Evolutionary conservation across 1,140 invertebrate species (phyloP).

Genomic region (Paraescarpia echinospica): DNA sequence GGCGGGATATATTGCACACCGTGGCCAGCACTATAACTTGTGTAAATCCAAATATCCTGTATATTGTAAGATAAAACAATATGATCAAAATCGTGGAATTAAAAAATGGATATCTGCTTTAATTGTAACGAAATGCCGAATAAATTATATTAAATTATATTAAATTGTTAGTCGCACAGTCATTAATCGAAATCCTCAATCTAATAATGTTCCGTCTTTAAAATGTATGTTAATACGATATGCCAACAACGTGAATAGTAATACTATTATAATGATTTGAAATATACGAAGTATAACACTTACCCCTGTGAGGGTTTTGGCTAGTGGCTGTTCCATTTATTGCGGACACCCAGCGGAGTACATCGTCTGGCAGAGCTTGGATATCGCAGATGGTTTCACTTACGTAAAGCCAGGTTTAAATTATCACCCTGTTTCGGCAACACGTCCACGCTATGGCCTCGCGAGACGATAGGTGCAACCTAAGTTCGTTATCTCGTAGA

Average conservation of each 20-base stretch:
- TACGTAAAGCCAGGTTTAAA: background rate
- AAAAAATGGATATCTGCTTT: too few species aligned
- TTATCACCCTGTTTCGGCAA: background rate
- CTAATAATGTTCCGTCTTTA: too few species aligned
- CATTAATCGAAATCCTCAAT: too few species aligned
- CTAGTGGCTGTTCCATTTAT: background rate
- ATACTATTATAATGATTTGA: background rate
- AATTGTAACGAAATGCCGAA: too few species aligned
- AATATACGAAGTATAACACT: background rate
- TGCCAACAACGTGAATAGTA: background rate
- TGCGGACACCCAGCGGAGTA: background rate
- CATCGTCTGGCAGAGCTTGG: background rate
- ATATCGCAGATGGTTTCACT: background rate
- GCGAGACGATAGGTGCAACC: background rate
- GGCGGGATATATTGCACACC: too few species aligned
- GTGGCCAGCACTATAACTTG: too few species aligned
- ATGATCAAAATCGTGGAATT: too few species aligned
- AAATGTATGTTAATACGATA: background rate
- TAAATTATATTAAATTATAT: too few species aligned
- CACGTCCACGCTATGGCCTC: background rate
- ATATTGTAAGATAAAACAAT: too few species aligned
- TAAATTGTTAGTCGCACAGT: too few species aligned
- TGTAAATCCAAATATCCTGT: too few species aligned
- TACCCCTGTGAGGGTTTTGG: background rate
- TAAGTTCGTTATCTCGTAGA: background rate